A percentile compares a stretch with the other conserved stretches of the same genome.
phyloP scores from a whole-genome alignment of 1,140 invertebrate species.

The Phymastichus coffea region DNA sequence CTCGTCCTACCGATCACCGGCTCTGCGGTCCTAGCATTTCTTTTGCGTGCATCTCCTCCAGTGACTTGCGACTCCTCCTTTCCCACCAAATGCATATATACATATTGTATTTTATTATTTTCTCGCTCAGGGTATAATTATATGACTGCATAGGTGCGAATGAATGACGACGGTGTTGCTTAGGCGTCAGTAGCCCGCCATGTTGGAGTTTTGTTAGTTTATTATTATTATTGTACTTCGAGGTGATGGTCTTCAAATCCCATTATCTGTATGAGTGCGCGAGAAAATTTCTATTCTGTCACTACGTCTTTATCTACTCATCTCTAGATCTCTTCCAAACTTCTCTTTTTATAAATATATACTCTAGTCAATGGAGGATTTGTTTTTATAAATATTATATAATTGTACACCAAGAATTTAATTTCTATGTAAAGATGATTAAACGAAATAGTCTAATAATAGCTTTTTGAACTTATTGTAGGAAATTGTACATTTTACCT shows the following conservation, averaged over 20 bases:
- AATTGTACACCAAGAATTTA: slow-evolving; percentile 42
- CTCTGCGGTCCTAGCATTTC: slow-evolving; percentile 43
- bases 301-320: slow-evolving; percentile 29
- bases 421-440: slow-evolving; percentile 51
- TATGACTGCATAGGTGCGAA: slow-evolving; percentile 14
- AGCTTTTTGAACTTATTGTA: slow-evolving; percentile 50
- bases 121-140: slow-evolving; percentile 34
- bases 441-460: slow-evolving; percentile 54
- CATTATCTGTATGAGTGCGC: slow-evolving; percentile 42
- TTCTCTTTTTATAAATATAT: slow-evolving; percentile 39
- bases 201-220: slow-evolving; percentile 27
- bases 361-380: slow-evolving; percentile 56
- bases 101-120: neutral
- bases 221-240: slow-evolving; percentile 38
- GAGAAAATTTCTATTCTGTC: slow-evolving; percentile 31
- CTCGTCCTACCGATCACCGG: slow-evolving; percentile 38
- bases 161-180: slow-evolving; percentile 10
- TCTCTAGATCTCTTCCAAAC: slow-evolving; percentile 27
- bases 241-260: slow-evolving; percentile 48
- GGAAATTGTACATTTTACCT: slow-evolving; percentile 57
- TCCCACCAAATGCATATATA: slow-evolving; percentile 8
- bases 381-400: slow-evolving; percentile 45
- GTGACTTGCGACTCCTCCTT: slow-evolving; percentile 43
- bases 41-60: slow-evolving; percentile 53
- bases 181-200: slow-evolving; percentile 24